These are phyloP conservation scores for Mamestra configurata DNA, from an alignment of 1,140 invertebrate species.

Conservation along the genomic window DNA sequence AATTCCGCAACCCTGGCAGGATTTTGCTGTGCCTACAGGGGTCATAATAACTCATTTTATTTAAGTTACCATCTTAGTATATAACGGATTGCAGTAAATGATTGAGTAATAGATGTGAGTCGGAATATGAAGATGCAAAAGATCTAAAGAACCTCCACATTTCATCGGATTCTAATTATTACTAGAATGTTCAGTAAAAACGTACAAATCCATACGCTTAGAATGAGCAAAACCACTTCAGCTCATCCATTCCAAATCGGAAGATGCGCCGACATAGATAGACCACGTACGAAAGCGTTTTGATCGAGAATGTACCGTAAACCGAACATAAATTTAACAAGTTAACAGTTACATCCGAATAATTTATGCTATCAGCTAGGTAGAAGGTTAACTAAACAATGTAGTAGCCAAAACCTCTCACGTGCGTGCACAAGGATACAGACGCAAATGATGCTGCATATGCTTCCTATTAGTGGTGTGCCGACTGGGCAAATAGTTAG, in stretches of 20 bases:
- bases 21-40: no score
- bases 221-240: not conserved
- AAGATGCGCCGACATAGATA: not conserved
- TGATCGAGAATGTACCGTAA: not conserved
- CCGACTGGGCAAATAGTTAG: no score
- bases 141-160: no score
- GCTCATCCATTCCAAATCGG: not conserved
- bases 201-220: no score
- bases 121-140: no score
- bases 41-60: no score
- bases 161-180: no score
- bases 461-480: conserved; percentile 14
- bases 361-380: conserved; percentile 3
- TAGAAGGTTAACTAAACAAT: conserved; percentile 37
- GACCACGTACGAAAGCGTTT: not conserved
- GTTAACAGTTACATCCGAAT: conserved; percentile 11
- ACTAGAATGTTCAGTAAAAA: no score
- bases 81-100: no score
- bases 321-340: not conserved
- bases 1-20: no score
- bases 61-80: no score
- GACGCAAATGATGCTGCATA: conserved; percentile 9
- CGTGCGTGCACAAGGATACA: not conserved
- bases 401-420: conserved; percentile 17
- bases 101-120: no score